phyloP scores from a whole-genome alignment of 2,797 vertebrate species.

The Rhinogobio ventralis region DNA sequence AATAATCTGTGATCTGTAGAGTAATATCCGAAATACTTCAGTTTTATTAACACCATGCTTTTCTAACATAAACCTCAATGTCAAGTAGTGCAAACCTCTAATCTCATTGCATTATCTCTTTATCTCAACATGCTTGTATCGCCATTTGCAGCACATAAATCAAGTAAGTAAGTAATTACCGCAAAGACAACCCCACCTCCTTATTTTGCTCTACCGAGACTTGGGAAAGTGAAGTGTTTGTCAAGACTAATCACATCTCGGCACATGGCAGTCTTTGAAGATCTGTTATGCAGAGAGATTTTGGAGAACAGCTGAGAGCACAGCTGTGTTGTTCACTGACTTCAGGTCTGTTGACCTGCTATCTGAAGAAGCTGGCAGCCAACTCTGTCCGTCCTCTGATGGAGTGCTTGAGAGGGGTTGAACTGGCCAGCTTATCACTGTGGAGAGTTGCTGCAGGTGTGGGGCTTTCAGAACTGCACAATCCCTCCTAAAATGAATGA shows the following conservation, averaged over 20 bases:
- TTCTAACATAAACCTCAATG: not conserved
- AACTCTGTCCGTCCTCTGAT: not conserved
- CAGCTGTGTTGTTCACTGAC: conserved; percentile 35
- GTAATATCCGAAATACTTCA: not conserved
- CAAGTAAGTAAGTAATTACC: not conserved
- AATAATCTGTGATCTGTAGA: not conserved
- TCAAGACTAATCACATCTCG: conserved; percentile 18
- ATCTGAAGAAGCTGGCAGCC: conserved; percentile 28
- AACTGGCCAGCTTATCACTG: conserved; percentile 15
- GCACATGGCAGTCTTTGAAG: conserved; percentile 13
- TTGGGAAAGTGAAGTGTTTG: conserved; percentile 21
- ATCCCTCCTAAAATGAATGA: not conserved
- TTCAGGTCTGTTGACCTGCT: conserved; percentile 32
- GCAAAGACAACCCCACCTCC: not conserved
- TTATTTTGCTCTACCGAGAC: not conserved
- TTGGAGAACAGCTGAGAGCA: conserved; percentile 36
- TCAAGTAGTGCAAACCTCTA: not conserved
- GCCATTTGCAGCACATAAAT: not conserved
- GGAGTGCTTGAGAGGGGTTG: conserved; percentile 11
- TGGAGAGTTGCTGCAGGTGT: conserved; percentile 25
- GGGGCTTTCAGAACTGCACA: not conserved
- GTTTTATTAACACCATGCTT: not conserved
- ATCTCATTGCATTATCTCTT: not conserved
- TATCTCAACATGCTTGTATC: not conserved
- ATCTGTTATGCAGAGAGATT: conserved; percentile 36